Base-by-base conservation (phyloP, 2,113 vertebrate species). In the Halichoeres trimaculatus region DNA sequence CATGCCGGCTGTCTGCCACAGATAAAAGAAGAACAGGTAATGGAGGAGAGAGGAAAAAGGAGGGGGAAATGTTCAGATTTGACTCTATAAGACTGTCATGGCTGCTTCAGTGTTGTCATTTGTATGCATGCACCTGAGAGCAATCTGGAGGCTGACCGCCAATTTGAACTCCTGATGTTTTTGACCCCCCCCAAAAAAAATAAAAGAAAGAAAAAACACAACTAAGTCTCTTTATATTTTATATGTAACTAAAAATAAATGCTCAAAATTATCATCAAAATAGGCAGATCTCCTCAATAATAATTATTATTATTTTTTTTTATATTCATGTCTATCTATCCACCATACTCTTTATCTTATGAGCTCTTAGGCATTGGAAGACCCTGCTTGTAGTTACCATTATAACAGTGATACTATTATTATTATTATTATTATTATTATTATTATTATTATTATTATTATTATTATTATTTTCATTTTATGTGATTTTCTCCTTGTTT, bases 11-110 rank as follows among this genome's bases (percentile, higher is more conserved):
- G 85, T 62, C 64, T 60, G 57, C 41, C 35, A 12, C 11, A 60
- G 84, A 88, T 84, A 61, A 83, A 81, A 64, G 54, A 23, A 69
- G 40, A 5, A 26, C 10, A 61, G 74, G 67, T 75, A 74, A 71
- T 67, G 52, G 80, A 43, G 43, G 35, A 70, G 47, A 53, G 40
- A 2, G 24, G 50, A 52, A 41, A 56, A 23, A 35, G 65, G 41
- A 55, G 48, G 36, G 16, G 52, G 60, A 13, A 54, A 70, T 47
- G 50, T 65, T 70, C n/a, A 51, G 75, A 90, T 84, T 53, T 35
- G 12, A 53, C 22, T 2, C 35, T 67, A 82, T 70, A 70, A 55
- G n/a, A 59, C 3, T 3, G 70, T 74, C 24, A 55, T 36, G 45
- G 40, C 43, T 72, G 14, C 43, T 72, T 36, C 57, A 12, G 14